A percentile compares a stretch with the other conserved stretches of the same genome.
phyloP scores from a whole-genome alignment of 1,140 invertebrate genomes.

The Meloidogyne chitwoodi region DNA sequence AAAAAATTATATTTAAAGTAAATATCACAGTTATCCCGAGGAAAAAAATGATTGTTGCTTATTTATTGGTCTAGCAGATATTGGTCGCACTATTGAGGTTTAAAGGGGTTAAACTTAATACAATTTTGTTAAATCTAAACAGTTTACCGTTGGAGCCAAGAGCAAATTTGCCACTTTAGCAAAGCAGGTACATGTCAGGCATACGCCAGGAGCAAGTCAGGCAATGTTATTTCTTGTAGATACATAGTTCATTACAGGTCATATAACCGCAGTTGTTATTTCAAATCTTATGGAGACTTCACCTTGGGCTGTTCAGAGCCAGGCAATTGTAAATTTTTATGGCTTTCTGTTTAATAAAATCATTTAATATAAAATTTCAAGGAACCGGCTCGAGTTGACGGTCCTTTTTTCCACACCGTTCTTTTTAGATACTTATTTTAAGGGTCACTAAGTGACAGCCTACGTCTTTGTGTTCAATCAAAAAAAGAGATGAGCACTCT shows the following conservation, averaged over 20 bases:
- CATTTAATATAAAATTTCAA: not conserved
- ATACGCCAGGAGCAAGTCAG: not conserved
- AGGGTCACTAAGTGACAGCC: conserved; percentile 29
- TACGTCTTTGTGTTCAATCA: conserved; percentile 48
- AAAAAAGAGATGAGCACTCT: conserved; percentile 55
- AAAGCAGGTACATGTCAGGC: conserved; percentile 27
- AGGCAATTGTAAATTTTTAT: not conserved
- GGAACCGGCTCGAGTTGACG: not conserved
- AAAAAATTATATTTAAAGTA: not conserved
- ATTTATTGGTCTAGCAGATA: conserved; percentile 40
- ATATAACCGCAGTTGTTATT: conserved; percentile 29
- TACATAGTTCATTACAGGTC: not conserved
- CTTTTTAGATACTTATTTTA: not conserved
- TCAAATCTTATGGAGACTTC: conserved; percentile 48
- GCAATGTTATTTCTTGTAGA: too few species aligned
- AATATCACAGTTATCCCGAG: conserved; percentile 47
- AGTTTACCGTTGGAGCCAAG: conserved; percentile 31
- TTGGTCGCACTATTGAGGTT: conserved; percentile 32
- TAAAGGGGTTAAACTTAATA: conserved; percentile 30
- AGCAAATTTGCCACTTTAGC: not conserved
- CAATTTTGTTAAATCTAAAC: conserved; percentile 34
- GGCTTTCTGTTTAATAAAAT: not conserved
- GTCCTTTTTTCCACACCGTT: not conserved
- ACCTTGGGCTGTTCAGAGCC: conserved; percentile 44
- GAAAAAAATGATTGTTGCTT: conserved; percentile 57